These are phyloP conservation scores for Petrocephalus schoutedeni DNA, from an alignment of 2,797 vertebrate genomes.

Conservation along the genomic window DNA sequence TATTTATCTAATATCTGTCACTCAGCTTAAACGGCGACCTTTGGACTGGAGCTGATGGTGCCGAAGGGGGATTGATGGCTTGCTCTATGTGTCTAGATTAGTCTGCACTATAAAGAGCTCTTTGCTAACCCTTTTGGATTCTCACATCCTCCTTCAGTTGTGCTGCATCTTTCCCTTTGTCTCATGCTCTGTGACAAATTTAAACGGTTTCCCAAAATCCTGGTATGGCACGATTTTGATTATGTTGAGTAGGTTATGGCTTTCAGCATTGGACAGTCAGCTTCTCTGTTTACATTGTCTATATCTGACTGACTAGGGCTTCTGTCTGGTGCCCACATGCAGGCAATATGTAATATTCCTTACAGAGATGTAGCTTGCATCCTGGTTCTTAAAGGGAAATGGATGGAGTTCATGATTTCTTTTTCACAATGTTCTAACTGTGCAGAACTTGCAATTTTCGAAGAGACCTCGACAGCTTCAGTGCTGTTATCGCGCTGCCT, in stretches of 20 bases:
- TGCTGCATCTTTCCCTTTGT: conserved; percentile 40
- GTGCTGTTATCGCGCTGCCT: background rate
- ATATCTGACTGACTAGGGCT: conserved; percentile 40
- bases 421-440: background rate
- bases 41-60: conserved; percentile 58
- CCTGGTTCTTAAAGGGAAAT: background rate
- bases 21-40: conserved; percentile 79
- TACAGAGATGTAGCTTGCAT: background rate
- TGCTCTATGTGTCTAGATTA: conserved; percentile 58
- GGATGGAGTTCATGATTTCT: background rate
- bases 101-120: conserved; percentile 65
- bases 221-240: conserved; percentile 34
- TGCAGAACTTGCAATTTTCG: background rate
- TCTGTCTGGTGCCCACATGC: background rate
- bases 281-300: conserved; percentile 59
- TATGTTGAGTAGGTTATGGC: conserved; percentile 46
- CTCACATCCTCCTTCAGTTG: conserved; percentile 41
- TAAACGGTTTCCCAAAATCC: conserved; percentile 56
- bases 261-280: conserved; percentile 50
- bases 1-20: conserved; percentile 95
- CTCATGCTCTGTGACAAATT: conserved; percentile 40
- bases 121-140: conserved; percentile 52
- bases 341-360: background rate
- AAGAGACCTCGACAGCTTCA: background rate
- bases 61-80: conserved; percentile 32